These are phyloP conservation scores for Mellilla xanthometata DNA, from an alignment of 2,888 invertebrate genomes.

Conservation along the genomic window DNA sequence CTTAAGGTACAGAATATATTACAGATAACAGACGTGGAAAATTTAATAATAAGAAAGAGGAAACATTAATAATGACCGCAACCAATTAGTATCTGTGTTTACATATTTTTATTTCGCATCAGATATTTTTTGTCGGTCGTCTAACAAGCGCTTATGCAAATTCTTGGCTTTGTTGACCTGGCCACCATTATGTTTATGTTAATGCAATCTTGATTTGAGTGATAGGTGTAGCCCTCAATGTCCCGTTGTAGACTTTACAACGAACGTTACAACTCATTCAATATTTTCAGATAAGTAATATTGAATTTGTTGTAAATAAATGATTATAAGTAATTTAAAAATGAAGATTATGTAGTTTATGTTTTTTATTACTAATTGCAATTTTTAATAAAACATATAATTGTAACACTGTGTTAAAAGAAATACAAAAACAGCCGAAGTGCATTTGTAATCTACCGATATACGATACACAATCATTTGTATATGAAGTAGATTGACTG, in stretches of 20 bases:
- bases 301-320: too few species aligned
- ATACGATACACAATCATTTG: too few species aligned
- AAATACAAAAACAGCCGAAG: too few species aligned
- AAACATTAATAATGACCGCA: slow-evolving; percentile 1
- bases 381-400: too few species aligned
- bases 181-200: slow-evolving; percentile 41
- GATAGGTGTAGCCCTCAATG: slow-evolving; percentile 30
- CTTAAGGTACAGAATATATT: too few species aligned
- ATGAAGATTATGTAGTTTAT: too few species aligned
- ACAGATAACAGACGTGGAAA: neutral
- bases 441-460: too few species aligned
- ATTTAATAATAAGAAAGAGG: neutral
- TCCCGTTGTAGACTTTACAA: slow-evolving; percentile 14
- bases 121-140: slow-evolving; percentile 28
- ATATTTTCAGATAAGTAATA: too few species aligned
- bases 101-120: slow-evolving; percentile 12
- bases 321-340: too few species aligned
- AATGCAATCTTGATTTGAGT: slow-evolving; percentile 40
- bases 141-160: slow-evolving; percentile 26
- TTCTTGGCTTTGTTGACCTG: slow-evolving; percentile 34
- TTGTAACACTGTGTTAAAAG: too few species aligned
- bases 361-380: too few species aligned
- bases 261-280: neutral
- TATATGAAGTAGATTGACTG: too few species aligned
- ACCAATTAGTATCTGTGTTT: slow-evolving; percentile 8